Evolutionary conservation across 1,140 invertebrate species (phyloP).

Genomic region (Acromyrmex charruanus): DNA sequence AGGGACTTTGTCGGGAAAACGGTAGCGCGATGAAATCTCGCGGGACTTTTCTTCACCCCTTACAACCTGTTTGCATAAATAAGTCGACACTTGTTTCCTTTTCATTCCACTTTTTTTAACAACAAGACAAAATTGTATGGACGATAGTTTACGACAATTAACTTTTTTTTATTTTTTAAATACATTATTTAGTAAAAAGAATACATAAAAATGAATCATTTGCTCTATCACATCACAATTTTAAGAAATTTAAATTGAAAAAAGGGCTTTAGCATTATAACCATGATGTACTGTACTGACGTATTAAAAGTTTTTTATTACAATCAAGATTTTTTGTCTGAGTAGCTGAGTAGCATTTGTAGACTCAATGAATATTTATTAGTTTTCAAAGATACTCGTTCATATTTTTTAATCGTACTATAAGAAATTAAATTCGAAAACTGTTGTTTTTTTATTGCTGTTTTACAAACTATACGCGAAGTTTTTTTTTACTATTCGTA

Average conservation of each 20-base stretch:
- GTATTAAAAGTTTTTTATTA: background rate
- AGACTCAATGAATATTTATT: too few relatives aligned
- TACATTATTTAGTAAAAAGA: background rate
- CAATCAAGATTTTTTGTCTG: too few relatives aligned
- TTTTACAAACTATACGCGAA: too few relatives aligned
- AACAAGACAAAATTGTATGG: background rate
- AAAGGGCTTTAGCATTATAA: background rate
- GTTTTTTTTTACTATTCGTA: too few relatives aligned
- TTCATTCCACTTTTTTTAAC: background rate
- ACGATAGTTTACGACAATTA: background rate
- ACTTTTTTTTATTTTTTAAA: background rate
- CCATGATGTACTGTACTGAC: background rate
- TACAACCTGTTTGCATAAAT: conserved; percentile 67
- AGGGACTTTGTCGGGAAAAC: conserved; percentile 15
- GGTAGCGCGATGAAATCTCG: conserved; percentile 36
- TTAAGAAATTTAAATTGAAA: background rate
- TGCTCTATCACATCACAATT: background rate
- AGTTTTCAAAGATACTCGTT: too few relatives aligned
- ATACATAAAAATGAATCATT: background rate
- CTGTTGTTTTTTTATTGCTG: too few relatives aligned
- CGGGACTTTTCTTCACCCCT: conserved; percentile 38
- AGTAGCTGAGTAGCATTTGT: too few relatives aligned
- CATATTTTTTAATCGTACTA: too few relatives aligned
- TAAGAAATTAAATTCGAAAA: too few relatives aligned
- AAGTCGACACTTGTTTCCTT: conserved; percentile 49